A percentile compares a stretch with the other conserved stretches of the same genome.
Conservation (phyloP, 2,797 vertebrate species). For the Mormyrus hasselquistii region DNA sequence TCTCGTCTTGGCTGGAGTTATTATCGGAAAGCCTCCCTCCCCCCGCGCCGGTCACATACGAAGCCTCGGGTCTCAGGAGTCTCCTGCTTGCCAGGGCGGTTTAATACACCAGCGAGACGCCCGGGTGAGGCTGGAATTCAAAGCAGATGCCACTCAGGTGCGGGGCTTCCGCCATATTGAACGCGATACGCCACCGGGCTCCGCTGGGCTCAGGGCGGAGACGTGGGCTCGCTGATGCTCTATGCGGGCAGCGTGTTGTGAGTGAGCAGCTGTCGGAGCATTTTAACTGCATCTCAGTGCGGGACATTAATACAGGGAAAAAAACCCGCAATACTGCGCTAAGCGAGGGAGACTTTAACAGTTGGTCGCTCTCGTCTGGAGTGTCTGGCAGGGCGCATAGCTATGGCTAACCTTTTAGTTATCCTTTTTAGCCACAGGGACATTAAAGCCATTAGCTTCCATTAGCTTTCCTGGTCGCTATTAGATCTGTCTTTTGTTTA, state of each 20-base stretch:
- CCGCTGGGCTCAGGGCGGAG: slow-evolving; percentile 65
- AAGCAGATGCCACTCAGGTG: slow-evolving; percentile 1
- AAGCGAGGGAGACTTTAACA: slow-evolving; percentile 76
- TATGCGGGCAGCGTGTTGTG: slow-evolving; percentile 68
- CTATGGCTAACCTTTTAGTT: slow-evolving; percentile 68
- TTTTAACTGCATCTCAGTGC: slow-evolving; percentile 85
- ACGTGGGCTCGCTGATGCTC: slow-evolving; percentile 44
- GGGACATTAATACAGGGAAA: slow-evolving; percentile 88
- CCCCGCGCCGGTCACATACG: neutral
- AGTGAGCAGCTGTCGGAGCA: slow-evolving; percentile 93
- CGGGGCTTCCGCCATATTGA: slow-evolving; percentile 34
- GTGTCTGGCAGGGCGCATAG: slow-evolving; percentile 70
- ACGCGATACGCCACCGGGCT: slow-evolving; percentile 37
- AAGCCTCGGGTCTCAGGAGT: slow-evolving; percentile 48
- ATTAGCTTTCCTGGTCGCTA: slow-evolving; percentile 58
- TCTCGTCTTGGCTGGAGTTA: neutral
- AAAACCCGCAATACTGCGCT: slow-evolving; percentile 63
- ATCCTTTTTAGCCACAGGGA: slow-evolving; percentile 20
- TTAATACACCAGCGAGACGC: slow-evolving; percentile 49
- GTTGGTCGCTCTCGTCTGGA: slow-evolving; percentile 74
- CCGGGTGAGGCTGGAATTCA: slow-evolving; percentile 35
- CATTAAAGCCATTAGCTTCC: slow-evolving; percentile 44
- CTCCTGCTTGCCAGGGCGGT: slow-evolving; percentile 84
- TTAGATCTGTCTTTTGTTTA: slow-evolving; percentile 53
- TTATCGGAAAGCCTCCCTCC: slow-evolving; percentile 23